Evolutionary conservation across 1,140 invertebrate genomes (phyloP), one percentile per base, ranked within the genome.

Genomic region (Hyles vespertilio): DNA sequence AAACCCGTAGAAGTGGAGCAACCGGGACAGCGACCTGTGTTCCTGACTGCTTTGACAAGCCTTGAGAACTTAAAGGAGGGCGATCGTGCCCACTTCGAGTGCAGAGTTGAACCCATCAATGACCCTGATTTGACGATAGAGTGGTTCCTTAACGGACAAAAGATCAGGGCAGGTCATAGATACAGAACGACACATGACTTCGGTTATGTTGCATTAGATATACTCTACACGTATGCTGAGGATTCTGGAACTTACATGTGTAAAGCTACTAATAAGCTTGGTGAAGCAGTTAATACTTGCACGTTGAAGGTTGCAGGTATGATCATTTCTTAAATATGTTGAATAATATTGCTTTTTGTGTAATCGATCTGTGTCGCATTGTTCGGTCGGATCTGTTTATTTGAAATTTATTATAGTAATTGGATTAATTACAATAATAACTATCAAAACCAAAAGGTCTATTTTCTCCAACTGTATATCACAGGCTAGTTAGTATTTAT

Each of bases 171-270:
- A 22, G 96, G 96, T n/a, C 95, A 97, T 81, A 93, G 96, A 58
- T 97, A 95, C 89, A 93, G 96, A 78, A 97, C 96, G 32, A 96
- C 95, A 22, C 96, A 98, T 87, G 97, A 99, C 78, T 98, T 99
- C 83, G 97, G 97, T 43, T 98, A 98, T 81, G 97, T 99, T 40
- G 95, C 97, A 51, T 91, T 99, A 57, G 97, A 99, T 83, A 95
- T 99, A 73, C 89, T 98, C 7, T 98, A 98, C 83, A 93, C 95
- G 2, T 98, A 98, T 82, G 92, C 96, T 51, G 97, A 99, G 90
- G 98, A 99, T 87, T 95, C 95, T 60, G 96, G 97, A 61, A 97
- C 96, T 8, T 99, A 98, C 84, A 97, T 97, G 91, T 98, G 97
- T 90, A 95, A 95, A 84, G 98, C 98, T 43, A 97, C 94, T 5